phyloP scores from a whole-genome alignment of 2,888 invertebrate genomes.

The Julus scandinavius region DNA sequence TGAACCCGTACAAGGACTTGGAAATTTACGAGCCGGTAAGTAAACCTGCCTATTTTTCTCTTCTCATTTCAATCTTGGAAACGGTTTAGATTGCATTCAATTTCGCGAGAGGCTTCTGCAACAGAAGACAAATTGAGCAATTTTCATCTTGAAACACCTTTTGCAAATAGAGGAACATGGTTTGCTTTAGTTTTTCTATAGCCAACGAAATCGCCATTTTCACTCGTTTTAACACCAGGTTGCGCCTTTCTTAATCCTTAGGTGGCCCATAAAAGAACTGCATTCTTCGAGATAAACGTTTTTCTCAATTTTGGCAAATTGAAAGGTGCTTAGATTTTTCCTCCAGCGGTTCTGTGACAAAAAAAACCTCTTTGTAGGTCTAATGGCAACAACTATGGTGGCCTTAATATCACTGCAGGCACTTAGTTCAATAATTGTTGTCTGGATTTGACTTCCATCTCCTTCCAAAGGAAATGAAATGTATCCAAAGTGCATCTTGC shows the following conservation, averaged over 20 bases:
- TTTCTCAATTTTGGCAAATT: neutral
- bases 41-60: constrained; percentile 60
- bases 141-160: neutral
- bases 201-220: neutral
- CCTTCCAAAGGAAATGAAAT: neutral
- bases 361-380: neutral
- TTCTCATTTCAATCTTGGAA: neutral
- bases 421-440: neutral
- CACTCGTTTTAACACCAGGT: neutral
- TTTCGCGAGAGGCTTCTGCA: neutral
- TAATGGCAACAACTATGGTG: neutral
- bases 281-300: neutral
- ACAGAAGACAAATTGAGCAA: neutral
- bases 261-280: constrained; percentile 26
- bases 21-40: constrained; percentile 89
- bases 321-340: constrained; percentile 13
- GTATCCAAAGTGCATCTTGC: neutral
- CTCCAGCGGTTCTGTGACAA: neutral
- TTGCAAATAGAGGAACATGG: neutral
- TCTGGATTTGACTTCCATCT: neutral
- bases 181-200: neutral
- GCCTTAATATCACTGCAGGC: neutral
- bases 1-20: constrained; percentile 93
- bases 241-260: neutral
- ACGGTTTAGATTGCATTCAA: neutral